Base-by-base conservation (phyloP, 2,888 invertebrate species). In the Drosophila borealis region DNA sequence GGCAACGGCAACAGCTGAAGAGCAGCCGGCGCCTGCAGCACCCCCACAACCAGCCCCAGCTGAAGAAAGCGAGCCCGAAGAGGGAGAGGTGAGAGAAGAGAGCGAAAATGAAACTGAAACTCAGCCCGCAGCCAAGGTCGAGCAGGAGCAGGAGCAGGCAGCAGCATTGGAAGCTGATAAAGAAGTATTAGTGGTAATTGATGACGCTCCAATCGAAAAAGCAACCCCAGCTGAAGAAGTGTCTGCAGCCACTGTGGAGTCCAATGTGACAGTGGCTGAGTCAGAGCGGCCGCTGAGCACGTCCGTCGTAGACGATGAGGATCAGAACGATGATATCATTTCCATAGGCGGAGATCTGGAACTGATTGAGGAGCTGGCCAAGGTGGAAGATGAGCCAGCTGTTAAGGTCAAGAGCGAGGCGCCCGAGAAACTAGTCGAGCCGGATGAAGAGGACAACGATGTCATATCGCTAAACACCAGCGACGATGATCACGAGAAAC, bases 341-440 rank as follows among this genome's bases (percentile, higher is more conserved):
- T 93, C 92, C 3, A 83, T 92, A 50, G 91, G 92, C 21, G 93
- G 92, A 10, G 93, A 93, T 64, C 59, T 92, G 29, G 92, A 92
- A 84, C 89, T 92, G 68, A 94, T 93, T 4, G 91, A 90, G 37
- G 89, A 91, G 64, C 68, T 91, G 50, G 78, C 78, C 9, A 75
- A 88, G 41, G 89, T 88, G 8, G 74, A 89, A 6, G 80, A 86
- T 6, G 56, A 69, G 11, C 49, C 65, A 3, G 33, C 13, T 0
- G 50, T 41, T 0, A 67, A 44, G n/a, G 59, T 88, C 0, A 81
- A 83, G n/a, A 83, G 65, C 8, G 85, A 90, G 36, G 60, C 36
- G 3, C 45, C 51, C 3, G 59, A 54, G 0, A 72, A 70, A 29
- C 44, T 39, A 13, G 21, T 25, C 2, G 19, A 53, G 41, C 44